Evolutionary conservation across 2,797 vertebrate genomes (phyloP).

Genomic region (Enteromius mattozi): DNA sequence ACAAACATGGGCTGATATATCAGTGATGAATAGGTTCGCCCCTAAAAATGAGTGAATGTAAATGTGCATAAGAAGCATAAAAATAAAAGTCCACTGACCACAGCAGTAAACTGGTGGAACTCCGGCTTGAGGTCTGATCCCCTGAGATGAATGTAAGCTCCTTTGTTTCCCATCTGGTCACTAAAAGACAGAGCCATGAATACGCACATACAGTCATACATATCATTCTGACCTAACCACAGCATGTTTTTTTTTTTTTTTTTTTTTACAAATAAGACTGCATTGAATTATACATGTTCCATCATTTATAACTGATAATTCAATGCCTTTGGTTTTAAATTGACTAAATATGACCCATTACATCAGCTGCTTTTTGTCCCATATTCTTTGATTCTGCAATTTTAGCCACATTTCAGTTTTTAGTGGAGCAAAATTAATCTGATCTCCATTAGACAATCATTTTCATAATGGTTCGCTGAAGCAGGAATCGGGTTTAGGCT

Average conservation of each 20-base stretch:
- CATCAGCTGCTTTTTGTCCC: background rate
- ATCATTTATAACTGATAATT: background rate
- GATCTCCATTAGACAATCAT: background rate
- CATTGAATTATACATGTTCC: background rate
- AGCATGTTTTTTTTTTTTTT: background rate
- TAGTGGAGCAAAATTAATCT: background rate
- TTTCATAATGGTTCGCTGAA: background rate
- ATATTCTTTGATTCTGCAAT: background rate
- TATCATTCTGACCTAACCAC: background rate
- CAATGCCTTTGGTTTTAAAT: background rate
- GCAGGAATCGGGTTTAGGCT: background rate
- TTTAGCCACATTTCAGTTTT: background rate
- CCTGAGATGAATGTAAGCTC: slow-evolving; percentile 93
- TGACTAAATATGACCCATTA: background rate
- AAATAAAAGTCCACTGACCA: slow-evolving; percentile 80
- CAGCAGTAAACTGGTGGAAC: slow-evolving; percentile 97
- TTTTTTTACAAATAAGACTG: background rate
- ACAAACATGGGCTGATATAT: background rate
- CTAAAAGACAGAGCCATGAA: slow-evolving; percentile 66
- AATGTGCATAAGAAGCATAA: background rate
- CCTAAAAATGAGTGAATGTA: background rate
- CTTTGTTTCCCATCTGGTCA: slow-evolving; percentile 98
- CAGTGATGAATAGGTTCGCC: background rate
- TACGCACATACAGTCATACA: background rate
- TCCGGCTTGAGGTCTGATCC: slow-evolving; percentile 92